Conservation (phyloP, 1,140 invertebrate genomes). For the Trissolcus basalis region DNA sequence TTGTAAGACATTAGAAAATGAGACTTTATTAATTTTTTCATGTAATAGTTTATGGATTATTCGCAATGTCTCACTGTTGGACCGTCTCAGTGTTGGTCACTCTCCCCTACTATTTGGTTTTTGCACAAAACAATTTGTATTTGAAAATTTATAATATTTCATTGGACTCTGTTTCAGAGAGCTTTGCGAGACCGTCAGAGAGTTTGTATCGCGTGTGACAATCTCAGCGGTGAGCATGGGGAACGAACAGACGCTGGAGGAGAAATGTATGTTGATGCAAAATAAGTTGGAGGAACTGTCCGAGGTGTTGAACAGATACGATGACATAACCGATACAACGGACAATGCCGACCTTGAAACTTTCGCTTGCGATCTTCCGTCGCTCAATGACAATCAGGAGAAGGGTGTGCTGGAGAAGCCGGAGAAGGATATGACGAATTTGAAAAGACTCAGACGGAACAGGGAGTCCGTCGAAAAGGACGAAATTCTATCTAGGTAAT, state of each 20-base stretch:
- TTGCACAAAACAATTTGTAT: background rate
- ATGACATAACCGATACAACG: slow-evolving; percentile 63
- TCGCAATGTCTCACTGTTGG: too few species aligned
- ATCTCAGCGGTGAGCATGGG: slow-evolving; percentile 77
- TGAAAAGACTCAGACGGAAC: slow-evolving; percentile 65
- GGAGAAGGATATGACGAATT: slow-evolving; percentile 78
- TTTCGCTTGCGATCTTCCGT: slow-evolving; percentile 50
- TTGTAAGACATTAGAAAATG: too few species aligned
- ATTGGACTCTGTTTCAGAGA: slow-evolving; percentile 71
- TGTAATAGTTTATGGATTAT: too few species aligned
- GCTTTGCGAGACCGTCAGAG: slow-evolving; percentile 88
- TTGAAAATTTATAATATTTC: background rate
- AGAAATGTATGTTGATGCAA: slow-evolving; percentile 85
- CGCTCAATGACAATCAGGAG: slow-evolving; percentile 73
- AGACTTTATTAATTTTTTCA: too few species aligned
- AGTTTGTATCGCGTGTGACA: slow-evolving; percentile 81
- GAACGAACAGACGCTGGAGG: slow-evolving; percentile 79
- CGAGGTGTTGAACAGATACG: slow-evolving; percentile 83
- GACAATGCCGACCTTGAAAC: slow-evolving; percentile 58
- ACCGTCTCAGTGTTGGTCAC: too few species aligned
- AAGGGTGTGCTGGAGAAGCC: slow-evolving; percentile 80
- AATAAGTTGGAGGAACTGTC: slow-evolving; percentile 87
- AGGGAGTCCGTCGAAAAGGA: slow-evolving; percentile 65
- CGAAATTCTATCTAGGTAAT: slow-evolving; percentile 66
- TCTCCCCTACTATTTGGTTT: too few species aligned